Evolutionary conservation across 2,113 vertebrate species (phyloP), one percentile per base, ranked within the genome.

Genomic region (Pluvianellus socialis): DNA sequence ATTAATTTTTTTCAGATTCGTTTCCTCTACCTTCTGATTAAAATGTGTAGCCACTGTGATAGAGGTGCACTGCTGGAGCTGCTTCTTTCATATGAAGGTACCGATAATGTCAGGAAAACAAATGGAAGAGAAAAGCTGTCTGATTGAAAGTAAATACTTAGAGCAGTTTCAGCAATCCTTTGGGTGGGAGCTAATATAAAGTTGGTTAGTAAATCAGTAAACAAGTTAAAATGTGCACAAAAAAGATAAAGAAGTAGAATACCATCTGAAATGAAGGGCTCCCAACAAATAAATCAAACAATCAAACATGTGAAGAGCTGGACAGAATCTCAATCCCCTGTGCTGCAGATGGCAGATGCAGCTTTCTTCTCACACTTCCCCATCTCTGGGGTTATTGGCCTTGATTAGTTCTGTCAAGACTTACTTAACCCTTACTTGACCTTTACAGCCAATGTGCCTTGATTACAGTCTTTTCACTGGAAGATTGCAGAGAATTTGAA

Each of bases 91-190:
- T 93, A 71, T 70, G 93, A 94, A 95, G 79, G 77, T 89, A 83
- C 88, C 0, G 95, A 97, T 98, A 97, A 93, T 95, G 97, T 97
- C 97, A 97, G 88, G 95, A 95, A 97, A 98, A 97, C 92, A 98
- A 97, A 97, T 97, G 96, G 86, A 96, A 94, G 95, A 94, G 90
- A 96, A 95, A 86, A 95, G 91, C 91, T 95, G 68, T 96, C 94
- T 97, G 95, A 97, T 95, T 96, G 96, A 97, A 97, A 98, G 96
- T 94, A 97, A 97, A 97, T 96, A 97, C 95, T 95, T 97, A 58
- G 91, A 96, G 87, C 89, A 92, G 88, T 92, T 97, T 94, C 90
- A 81, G 94, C 77, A 79, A 77, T 96, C 96, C 96, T 97, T 95
- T 95, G 96, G 96, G 97, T 92, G 88, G 86, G 82, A 97, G 84